phyloP scores from a whole-genome alignment of 2,888 invertebrate genomes.

The Polyommatus iphigenia region DNA sequence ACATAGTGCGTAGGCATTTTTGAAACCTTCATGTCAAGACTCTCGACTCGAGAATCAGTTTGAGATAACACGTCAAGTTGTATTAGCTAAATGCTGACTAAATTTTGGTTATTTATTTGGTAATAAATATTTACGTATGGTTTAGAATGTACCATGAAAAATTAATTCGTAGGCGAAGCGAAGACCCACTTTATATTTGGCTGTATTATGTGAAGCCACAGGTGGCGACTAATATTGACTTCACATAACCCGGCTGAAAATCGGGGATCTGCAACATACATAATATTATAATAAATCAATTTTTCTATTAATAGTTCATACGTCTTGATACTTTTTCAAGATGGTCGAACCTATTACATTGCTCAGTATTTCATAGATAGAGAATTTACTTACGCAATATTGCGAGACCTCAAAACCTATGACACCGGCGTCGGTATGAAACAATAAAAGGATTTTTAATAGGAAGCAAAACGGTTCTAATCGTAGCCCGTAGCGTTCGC shows the following conservation, averaged over 20 bases:
- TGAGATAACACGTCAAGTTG: not conserved
- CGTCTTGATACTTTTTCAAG: no score
- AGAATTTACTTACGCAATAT: not conserved
- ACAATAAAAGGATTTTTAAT: constrained; percentile 15
- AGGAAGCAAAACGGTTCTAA: constrained; percentile 17
- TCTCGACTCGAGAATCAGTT: constrained; percentile 12
- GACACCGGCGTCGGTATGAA: constrained; percentile 4
- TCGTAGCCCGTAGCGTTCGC: constrained; percentile 10
- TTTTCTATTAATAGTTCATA: no score
- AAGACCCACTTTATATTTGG: no score
- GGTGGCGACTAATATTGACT: no score
- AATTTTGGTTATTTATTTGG: not conserved
- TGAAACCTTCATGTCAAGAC: constrained; percentile 12
- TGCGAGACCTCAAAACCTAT: constrained; percentile 3
- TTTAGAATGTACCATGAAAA: not conserved
- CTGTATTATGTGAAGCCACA: no score
- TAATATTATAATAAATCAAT: no score
- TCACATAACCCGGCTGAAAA: no score
- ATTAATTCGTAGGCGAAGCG: no score
- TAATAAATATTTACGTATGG: not conserved
- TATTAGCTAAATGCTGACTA: not conserved
- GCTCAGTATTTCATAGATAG: not conserved
- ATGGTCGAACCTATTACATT: not conserved
- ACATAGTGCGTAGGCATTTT: constrained; percentile 29
- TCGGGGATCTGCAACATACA: no score